These are phyloP conservation scores for Arizona elegans DNA, from an alignment of 2,113 vertebrate genomes.

Conservation along the genomic window DNA sequence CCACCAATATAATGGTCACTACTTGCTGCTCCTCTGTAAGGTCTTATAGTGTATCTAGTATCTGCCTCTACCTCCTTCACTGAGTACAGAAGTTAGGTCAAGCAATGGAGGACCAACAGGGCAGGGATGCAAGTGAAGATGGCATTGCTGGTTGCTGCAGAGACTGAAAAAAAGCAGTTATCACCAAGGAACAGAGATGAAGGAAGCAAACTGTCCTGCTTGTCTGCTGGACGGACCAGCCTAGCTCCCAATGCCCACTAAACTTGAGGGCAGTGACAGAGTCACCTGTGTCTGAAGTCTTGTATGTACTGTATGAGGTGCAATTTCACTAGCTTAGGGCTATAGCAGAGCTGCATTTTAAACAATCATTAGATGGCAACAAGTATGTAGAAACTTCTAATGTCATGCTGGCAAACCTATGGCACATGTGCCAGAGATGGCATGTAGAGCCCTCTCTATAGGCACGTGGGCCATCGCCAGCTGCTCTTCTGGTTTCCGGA, in stretches of 20 bases:
- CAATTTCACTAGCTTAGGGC: neutral
- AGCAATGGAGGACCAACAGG: neutral
- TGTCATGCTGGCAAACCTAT: too few species aligned
- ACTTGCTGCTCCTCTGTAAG: neutral
- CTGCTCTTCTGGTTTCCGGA: too few species aligned
- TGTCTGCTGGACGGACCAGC: neutral
- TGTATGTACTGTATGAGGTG: neutral
- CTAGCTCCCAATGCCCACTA: neutral
- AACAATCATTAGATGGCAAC: neutral
- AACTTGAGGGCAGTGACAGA: neutral
- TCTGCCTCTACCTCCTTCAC: neutral
- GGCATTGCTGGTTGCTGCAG: neutral
- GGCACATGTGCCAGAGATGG: too few species aligned
- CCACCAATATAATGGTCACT: neutral
- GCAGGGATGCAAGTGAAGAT: neutral
- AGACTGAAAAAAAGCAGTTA: neutral
- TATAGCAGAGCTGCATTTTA: neutral
- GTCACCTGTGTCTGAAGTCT: neutral
- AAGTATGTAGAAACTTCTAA: neutral
- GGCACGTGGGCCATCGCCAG: too few species aligned
- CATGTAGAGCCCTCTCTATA: too few species aligned
- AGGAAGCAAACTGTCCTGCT: neutral
- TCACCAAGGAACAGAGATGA: neutral
- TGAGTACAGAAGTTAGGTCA: neutral
- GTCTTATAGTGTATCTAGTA: neutral